phyloP scores from a whole-genome alignment of 2,888 invertebrate genomes.

The Apotomis capreana region DNA sequence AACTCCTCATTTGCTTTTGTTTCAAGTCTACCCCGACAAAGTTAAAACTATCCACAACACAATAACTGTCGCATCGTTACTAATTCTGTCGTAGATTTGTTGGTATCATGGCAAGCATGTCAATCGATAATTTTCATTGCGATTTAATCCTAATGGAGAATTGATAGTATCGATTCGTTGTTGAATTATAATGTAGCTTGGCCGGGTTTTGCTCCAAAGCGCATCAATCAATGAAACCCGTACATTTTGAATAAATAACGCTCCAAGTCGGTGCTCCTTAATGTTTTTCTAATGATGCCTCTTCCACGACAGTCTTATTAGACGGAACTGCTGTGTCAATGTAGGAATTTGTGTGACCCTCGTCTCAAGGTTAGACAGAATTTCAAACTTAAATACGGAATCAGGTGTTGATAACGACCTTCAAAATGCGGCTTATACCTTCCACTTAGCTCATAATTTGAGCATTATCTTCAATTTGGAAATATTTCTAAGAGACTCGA shows the following conservation, averaged over 20 bases:
- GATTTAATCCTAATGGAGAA: conserved; percentile 24
- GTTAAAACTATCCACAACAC: too few species aligned
- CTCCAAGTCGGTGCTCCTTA: conserved; percentile 16
- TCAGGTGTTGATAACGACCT: too few species aligned
- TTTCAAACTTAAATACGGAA: too few species aligned
- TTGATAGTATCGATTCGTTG: conserved; percentile 16
- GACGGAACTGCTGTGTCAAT: not conserved
- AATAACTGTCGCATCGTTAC: too few species aligned
- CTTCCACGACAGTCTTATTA: not conserved
- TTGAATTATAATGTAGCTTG: conserved; percentile 32
- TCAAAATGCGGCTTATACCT: too few species aligned
- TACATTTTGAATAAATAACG: conserved; percentile 33
- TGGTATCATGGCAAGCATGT: too few species aligned
- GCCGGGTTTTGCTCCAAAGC: conserved; percentile 9
- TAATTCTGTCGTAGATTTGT: too few species aligned
- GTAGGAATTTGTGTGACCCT: not conserved
- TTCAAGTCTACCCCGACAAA: too few species aligned
- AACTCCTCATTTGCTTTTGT: too few species aligned
- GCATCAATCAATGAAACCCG: conserved; percentile 25
- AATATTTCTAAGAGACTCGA: too few species aligned
- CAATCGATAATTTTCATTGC: conserved; percentile 27
- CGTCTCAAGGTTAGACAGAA: not conserved
- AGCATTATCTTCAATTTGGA: too few species aligned
- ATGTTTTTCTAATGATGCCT: conserved; percentile 24
- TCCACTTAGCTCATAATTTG: too few species aligned